Conservation (phyloP, 2,113 vertebrate species). For the Malurus alboscapulatus region DNA sequence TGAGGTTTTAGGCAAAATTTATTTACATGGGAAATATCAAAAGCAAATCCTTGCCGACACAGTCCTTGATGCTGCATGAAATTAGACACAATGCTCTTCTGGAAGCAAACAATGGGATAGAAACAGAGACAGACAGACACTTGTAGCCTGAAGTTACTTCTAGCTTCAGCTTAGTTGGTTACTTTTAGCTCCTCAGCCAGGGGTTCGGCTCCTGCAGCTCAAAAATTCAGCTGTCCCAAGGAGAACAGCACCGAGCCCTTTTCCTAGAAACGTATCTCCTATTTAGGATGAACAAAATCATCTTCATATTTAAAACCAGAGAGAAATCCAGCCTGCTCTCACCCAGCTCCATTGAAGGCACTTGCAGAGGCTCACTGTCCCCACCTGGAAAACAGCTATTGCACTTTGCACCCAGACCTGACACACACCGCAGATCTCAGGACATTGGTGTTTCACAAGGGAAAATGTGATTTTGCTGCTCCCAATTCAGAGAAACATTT, state of each 20-base stretch:
- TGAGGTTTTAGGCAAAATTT: background rate
- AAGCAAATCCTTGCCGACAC: background rate
- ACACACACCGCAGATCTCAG: background rate
- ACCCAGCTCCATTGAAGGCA: background rate
- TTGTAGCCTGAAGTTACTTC: background rate
- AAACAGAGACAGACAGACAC: fast-evolving
- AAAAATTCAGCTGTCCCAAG: background rate
- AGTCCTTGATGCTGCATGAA: background rate
- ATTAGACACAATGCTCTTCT: background rate
- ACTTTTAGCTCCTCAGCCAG: background rate
- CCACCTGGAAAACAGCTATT: background rate
- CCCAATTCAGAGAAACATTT: background rate
- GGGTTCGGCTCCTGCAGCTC: background rate
- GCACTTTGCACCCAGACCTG: background rate
- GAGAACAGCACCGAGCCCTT: background rate
- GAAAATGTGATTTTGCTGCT: background rate
- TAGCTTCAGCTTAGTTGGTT: background rate
- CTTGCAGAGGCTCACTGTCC: background rate
- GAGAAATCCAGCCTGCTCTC: background rate
- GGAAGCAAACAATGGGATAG: background rate
- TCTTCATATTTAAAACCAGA: background rate
- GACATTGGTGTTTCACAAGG: background rate
- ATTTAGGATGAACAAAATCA: background rate
- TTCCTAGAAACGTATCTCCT: background rate
- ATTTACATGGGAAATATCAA: background rate